Base-by-base conservation (phyloP, 1,140 invertebrate species). In the Phenacoccus solenopsis region DNA sequence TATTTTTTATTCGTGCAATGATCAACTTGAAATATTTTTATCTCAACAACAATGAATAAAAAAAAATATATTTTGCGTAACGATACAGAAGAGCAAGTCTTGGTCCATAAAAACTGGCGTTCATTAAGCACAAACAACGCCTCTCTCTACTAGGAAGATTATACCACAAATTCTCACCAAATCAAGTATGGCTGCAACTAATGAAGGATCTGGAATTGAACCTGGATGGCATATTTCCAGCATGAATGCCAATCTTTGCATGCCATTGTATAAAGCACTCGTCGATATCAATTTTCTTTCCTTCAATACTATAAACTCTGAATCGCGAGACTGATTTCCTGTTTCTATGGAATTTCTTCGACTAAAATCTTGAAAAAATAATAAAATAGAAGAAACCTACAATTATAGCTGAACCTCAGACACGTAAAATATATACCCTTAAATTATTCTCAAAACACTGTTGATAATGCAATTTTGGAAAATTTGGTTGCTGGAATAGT, bases 201-300 rank as follows among this genome's bases (percentile, higher is more conserved):
- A 84, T 76, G 96, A 90, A 24, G 96, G 87, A 83, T 99, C 97
- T 1, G 97, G 97, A 57, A 98, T 87, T 0, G 90, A 86, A 16
- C 97, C 97, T 10, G 98, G 98, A 69, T 92, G 89, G 77, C 93
- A 96, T 28, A 91, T 94, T 79, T 99, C 96, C 70, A 99, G 78
- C 5, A 99, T 79, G 79, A 97, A 95, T 20, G 88, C 88, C 74
- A 98, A 88, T 70, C 93, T 81, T 25, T 88, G 79, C 80, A 95
- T 89, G 16, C 95, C 94, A 28, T 88, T 86, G 73, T 85, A 86
- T 10, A 97, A 81, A 0, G 88, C 83, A 64, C 84, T 81, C 0
- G 85, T 84, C 27, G 87, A 85, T 9, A 96, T 89, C 21, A 96
- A 76, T 75, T 88, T 86, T 32, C 91, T 82, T 75, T 94, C 90